phyloP scores from a whole-genome alignment of 2,113 vertebrate genomes.

The Ornithorhynchus anatinus region DNA sequence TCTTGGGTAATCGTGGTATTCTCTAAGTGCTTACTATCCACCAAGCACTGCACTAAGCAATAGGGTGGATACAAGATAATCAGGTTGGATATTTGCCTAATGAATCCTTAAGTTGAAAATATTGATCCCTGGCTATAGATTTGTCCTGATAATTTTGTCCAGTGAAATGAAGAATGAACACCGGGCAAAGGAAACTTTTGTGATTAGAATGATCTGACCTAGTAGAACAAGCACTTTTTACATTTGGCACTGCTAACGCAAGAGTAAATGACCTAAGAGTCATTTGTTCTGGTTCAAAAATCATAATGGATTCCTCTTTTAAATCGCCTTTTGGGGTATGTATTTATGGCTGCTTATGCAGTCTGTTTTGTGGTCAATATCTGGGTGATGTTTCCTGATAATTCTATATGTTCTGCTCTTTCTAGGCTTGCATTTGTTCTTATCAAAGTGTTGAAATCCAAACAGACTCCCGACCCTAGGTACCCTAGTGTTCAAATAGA shows the following conservation, averaged over 20 bases:
- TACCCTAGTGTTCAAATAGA: too few relatives aligned
- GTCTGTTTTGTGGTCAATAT: neutral
- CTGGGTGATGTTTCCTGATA: neutral
- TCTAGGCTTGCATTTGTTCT: neutral
- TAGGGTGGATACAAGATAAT: too few relatives aligned
- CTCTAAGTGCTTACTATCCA: too few relatives aligned
- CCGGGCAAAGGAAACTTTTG: neutral
- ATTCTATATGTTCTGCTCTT: neutral
- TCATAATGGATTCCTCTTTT: neutral
- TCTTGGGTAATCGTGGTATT: too few relatives aligned
- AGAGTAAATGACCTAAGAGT: too few relatives aligned
- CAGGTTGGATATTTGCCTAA: constrained; percentile 26
- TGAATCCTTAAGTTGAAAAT: constrained; percentile 37
- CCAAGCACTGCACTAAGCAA: too few relatives aligned
- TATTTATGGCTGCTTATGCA: constrained; percentile 10
- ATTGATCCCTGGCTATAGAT: constrained; percentile 1
- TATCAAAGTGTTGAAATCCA: neutral
- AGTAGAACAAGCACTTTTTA: constrained; percentile 18
- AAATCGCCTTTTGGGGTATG: neutral
- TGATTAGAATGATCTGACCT: constrained; percentile 38
- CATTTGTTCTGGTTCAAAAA: too few relatives aligned
- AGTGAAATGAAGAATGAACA: constrained; percentile 14
- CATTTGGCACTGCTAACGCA: too few relatives aligned
- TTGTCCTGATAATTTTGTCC: constrained; percentile 22
- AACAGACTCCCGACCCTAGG: too few relatives aligned